Base-by-base conservation (phyloP, 2,888 invertebrate species). In the Synanthedon myopaeformis region DNA sequence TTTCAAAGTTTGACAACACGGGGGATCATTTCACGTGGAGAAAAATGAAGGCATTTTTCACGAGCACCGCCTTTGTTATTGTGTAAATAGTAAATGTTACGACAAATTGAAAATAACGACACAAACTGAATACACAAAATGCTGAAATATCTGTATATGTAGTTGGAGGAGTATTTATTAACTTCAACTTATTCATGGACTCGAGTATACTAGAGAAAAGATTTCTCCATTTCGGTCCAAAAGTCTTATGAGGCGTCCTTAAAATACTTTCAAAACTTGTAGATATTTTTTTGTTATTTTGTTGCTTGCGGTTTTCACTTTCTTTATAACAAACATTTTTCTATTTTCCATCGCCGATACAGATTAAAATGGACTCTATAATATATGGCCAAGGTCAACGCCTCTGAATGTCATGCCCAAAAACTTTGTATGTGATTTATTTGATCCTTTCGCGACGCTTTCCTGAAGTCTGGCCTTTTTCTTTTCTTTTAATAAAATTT, bases 1-100 rank as follows among this genome's bases (percentile, higher is more conserved):
- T 71, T 70, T 68, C 67, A 62, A 78, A 76, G 65, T 77, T 72
- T 70, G 67, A 74, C 74, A 78, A 75, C 72, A 74, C 63, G 59
- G 61, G 59, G 61, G 70, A 75, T 76, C 72, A 69, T 74, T 76
- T 78, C 74, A 74, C 73, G 67, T 66, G 62, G 59, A 73, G 72
- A 76, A 66, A 78, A 75, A 77, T 76, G 66, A 61, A 56, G 61
- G 60, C 65, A 75, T 79, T 70, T 74, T 69, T 76, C 72, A 72
- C 60, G 57, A 62, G 56, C 59, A 59, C 60, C 57, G 56, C 57
- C 58, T 70, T 70, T 74, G 72, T 74, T 71, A 64, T 69, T 66
- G 65, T 65, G 59, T 66, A 61, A 59, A 64, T 55, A 62, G 59
- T 60, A 65, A 62, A 66, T 64, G 61, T 62, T 58, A 62, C 59